Percentiles rank a stretch among this genome's conserved stretches.
phyloP scores from a whole-genome alignment of 2,888 invertebrate species.

The Nephrotoma flavescens region DNA sequence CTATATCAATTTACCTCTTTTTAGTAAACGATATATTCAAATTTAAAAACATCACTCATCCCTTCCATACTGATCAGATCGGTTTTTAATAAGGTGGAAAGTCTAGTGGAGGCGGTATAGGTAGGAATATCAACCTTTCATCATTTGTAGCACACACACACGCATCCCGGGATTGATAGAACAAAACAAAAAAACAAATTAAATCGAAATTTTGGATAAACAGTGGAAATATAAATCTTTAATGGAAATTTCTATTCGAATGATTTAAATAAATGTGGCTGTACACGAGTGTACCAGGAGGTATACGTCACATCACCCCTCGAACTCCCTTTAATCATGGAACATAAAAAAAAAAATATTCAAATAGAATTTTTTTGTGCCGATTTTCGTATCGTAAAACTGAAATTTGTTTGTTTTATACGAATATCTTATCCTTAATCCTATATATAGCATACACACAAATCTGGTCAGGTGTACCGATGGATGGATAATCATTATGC shows the following conservation, averaged over 20 bases:
- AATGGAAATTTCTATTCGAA: not conserved
- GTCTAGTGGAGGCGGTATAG: not conserved
- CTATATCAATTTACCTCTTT: not conserved
- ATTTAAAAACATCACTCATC: not conserved
- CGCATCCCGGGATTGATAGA: not conserved
- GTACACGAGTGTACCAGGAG: not conserved
- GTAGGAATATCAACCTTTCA: not conserved
- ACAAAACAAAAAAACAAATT: not conserved
- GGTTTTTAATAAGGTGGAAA: not conserved
- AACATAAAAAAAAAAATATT: not conserved
- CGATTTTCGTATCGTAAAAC: not conserved
- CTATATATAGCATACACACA: not conserved
- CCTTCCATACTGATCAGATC: not conserved
- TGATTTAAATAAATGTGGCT: not conserved
- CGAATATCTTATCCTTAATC: not conserved
- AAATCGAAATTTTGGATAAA: not conserved
- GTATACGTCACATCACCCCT: not conserved
- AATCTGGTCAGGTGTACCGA: not conserved
- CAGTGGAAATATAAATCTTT: not conserved
- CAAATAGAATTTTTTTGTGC: not conserved
- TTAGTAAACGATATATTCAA: not conserved
- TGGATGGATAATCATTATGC: not conserved
- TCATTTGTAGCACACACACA: not conserved
- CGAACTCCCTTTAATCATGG: not conserved
- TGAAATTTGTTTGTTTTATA: not conserved